Conservation (phyloP, 2,797 vertebrate genomes). For the Pseudomugil gertrudae region DNA sequence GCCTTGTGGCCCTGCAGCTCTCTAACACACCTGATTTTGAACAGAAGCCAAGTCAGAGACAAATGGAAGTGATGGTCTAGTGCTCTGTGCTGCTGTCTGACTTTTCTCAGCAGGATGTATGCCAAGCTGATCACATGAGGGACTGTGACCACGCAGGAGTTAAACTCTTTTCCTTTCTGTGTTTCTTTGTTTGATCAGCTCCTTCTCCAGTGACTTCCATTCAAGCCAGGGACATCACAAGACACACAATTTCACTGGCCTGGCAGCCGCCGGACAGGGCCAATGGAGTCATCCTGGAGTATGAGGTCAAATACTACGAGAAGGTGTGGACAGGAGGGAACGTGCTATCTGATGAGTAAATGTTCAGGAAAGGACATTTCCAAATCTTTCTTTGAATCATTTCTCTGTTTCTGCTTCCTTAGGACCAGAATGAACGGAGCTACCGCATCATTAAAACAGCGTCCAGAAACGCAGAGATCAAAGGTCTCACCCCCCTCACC, state of each 20-base stretch:
- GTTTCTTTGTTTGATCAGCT: slow-evolving; percentile 77
- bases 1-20: slow-evolving; percentile 32
- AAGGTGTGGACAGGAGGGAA: slow-evolving; percentile 83
- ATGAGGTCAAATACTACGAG: slow-evolving; percentile 98
- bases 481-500: slow-evolving; percentile 92
- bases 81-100: slow-evolving; percentile 57
- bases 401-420: slow-evolving; percentile 8
- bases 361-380: background rate
- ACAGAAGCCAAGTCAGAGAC: slow-evolving; percentile 52
- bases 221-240: slow-evolving; percentile 95
- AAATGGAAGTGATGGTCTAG: slow-evolving; percentile 58
- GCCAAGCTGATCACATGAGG: too few relatives aligned
- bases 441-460: slow-evolving; percentile 95
- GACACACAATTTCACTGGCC: slow-evolving; percentile 92
- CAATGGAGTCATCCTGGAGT: slow-evolving; percentile 97
- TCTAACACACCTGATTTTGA: slow-evolving; percentile 44
- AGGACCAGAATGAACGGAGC: slow-evolving; percentile 98
- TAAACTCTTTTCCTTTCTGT: slow-evolving; percentile 21
- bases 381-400: background rate
- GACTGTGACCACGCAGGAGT: slow-evolving; percentile 10
- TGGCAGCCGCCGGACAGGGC: slow-evolving; percentile 95
- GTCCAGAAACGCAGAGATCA: slow-evolving; percentile 92
- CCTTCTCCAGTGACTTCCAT: slow-evolving; percentile 93
- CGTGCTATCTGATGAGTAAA: too few relatives aligned
- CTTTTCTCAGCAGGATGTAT: too few relatives aligned